Percentiles rank a stretch among this genome's conserved stretches.
phyloP scores from a whole-genome alignment of 1,140 invertebrate species.

The Apis mellifera region Amel_HAv3.1 CM009931.2:2560501-2561000 shows the following conservation, averaged over 20 bases:
- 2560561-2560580: too few species aligned
- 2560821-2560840: constrained; percentile 61
- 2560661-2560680: constrained; percentile 56
- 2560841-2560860: constrained; percentile 59
- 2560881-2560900: constrained; percentile 36
- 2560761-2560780: constrained; percentile 71
- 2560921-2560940: constrained; percentile 21
- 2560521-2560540: too few species aligned
- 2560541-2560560: too few species aligned
- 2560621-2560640: background rate
- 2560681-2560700: constrained; percentile 12
- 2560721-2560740: constrained; percentile 80
- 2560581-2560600: too few species aligned
- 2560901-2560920: constrained; percentile 27
- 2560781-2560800: too few species aligned
- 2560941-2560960: constrained; percentile 43
- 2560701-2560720: constrained; percentile 73
- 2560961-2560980: constrained; percentile 69
- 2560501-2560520: too few species aligned
- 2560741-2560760: constrained; percentile 80
- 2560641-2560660: constrained; percentile 66
- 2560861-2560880: constrained; percentile 52
- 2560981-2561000: constrained; percentile 78
- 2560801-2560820: constrained; percentile 16
- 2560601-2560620: background rate